phyloP scores from a whole-genome alignment of 2,888 invertebrate genomes.

The Pheosia gnoma region DNA sequence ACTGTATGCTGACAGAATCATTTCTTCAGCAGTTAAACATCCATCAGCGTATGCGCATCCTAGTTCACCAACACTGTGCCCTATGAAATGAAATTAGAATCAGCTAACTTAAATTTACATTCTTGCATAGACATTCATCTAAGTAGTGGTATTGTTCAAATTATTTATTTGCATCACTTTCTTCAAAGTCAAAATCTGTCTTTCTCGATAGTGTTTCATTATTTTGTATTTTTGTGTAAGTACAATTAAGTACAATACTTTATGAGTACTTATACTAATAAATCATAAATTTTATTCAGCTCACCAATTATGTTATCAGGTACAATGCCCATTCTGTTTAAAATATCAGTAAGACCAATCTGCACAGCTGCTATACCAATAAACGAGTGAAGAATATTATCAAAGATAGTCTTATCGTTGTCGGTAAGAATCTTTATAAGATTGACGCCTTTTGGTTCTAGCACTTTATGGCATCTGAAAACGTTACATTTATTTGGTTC shows the following conservation, averaged over 20 bases:
- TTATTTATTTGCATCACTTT: too few species aligned
- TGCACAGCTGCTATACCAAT: slow-evolving; percentile 88
- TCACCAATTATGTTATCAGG: slow-evolving; percentile 90
- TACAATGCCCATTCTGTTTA: slow-evolving; percentile 82
- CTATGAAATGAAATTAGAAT: slow-evolving; percentile 29
- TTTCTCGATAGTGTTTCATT: too few species aligned
- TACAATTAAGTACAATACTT: too few species aligned
- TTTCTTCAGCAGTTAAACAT: slow-evolving; percentile 91
- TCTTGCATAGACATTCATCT: too few species aligned
- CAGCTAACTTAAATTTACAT: too few species aligned
- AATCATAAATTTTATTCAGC: too few species aligned
- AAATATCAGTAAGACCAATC: slow-evolving; percentile 86
- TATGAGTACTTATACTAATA: too few species aligned
- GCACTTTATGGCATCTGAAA: slow-evolving; percentile 74
- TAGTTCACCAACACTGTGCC: slow-evolving; percentile 90
- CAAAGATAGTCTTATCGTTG: slow-evolving; percentile 83
- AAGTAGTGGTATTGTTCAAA: too few species aligned
- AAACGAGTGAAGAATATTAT: slow-evolving; percentile 87
- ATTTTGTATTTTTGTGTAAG: too few species aligned
- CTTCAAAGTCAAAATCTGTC: too few species aligned
- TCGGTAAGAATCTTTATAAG: slow-evolving; percentile 85
- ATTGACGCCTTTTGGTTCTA: slow-evolving; percentile 85
- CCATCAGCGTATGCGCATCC: slow-evolving; percentile 84
- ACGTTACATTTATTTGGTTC: too few species aligned
- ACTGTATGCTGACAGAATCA: slow-evolving; percentile 90